Conservation (phyloP, 53 echinoderm and acorn worm species). For the Glandiceps talaboti region DNA sequence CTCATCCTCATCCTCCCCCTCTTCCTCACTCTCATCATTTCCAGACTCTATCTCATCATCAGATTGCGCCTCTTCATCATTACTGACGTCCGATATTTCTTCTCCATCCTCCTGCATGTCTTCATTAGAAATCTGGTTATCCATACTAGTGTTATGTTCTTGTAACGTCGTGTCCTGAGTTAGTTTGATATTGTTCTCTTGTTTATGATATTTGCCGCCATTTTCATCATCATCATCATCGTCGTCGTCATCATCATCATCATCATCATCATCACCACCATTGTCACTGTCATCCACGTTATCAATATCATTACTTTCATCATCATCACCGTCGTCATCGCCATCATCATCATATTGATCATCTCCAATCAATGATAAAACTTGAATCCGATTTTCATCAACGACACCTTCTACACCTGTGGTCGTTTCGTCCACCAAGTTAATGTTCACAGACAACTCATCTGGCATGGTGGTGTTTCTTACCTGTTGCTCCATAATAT, state of each 20-base stretch:
- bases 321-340: too few relatives aligned
- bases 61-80: background rate
- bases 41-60: background rate
- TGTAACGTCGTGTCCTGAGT: background rate
- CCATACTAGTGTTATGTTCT: background rate
- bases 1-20: background rate
- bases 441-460: background rate
- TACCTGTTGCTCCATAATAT: background rate
- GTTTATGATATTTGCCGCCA: background rate
- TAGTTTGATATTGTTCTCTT: background rate
- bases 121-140: background rate
- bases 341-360: background rate
- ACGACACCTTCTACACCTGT: background rate
- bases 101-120: background rate
- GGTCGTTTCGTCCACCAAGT: background rate
- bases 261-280: background rate
- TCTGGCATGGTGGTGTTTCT: background rate
- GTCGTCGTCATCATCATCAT: background rate
- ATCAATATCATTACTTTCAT: too few relatives aligned
- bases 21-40: too few relatives aligned
- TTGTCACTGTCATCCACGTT: background rate
- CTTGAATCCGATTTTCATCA: background rate
- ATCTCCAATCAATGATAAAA: background rate
- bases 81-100: too few relatives aligned
- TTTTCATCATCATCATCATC: background rate